Conservation (phyloP, 92 coral and sea anemone species). For the Pocillopora grandis region DNA sequence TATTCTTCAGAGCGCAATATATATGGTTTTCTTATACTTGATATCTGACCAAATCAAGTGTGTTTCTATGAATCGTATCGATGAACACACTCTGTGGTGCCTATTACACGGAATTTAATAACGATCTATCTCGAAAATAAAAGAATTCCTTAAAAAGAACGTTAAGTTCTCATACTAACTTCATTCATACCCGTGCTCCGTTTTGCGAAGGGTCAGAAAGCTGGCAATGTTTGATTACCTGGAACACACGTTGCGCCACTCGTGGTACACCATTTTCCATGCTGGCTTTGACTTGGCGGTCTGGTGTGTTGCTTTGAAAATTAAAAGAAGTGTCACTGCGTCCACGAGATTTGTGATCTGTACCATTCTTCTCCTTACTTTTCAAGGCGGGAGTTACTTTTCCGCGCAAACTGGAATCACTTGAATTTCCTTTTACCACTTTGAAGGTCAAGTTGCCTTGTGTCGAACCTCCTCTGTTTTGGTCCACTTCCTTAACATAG, state of each 20-base stretch:
- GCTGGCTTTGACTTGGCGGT: slow-evolving; percentile 3
- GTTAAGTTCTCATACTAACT: background rate
- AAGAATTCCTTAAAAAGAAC: no score
- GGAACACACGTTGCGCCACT: slow-evolving; percentile 27
- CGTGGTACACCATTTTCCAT: slow-evolving; percentile 12
- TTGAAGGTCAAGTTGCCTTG: background rate
- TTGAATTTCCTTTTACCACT: background rate
- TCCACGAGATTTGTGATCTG: background rate
- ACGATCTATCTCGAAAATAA: no score
- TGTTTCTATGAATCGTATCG: no score
- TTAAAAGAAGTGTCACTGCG: background rate
- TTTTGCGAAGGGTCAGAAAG: background rate
- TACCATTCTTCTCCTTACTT: background rate
- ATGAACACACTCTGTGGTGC: no score
- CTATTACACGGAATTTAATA: no score
- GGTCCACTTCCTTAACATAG: background rate
- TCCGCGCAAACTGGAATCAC: background rate
- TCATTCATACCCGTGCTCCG: background rate
- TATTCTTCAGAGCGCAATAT: no score
- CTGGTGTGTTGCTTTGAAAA: slow-evolving; percentile 1
- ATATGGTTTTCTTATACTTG: no score
- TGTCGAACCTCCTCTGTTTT: background rate
- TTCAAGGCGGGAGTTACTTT: background rate
- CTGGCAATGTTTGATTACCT: slow-evolving; percentile 15
- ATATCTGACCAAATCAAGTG: no score